These are phyloP conservation scores for Poeciliopsis turneri DNA, from an alignment of 2,797 vertebrate species.

Conservation along the genomic window DNA sequence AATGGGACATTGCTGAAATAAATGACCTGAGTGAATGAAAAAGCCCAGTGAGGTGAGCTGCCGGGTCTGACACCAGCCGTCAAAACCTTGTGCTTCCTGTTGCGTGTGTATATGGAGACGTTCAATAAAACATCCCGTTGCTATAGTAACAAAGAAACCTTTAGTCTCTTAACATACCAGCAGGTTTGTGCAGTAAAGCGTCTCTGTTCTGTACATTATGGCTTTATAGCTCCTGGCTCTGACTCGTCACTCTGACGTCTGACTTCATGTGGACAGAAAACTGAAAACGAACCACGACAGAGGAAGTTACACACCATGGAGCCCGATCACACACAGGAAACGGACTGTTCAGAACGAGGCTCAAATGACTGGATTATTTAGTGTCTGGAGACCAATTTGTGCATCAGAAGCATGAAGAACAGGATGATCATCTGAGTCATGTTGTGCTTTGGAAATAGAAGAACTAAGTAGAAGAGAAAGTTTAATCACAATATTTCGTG, in stretches of 20 bases:
- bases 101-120: conserved; percentile 63
- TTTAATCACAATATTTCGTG: too few relatives aligned
- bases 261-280: background rate
- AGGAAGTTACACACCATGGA: background rate
- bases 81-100: conserved; percentile 77
- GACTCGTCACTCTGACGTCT: conserved; percentile 21
- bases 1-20: background rate
- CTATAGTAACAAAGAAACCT: conserved; percentile 49
- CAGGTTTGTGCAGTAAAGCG: conserved; percentile 85
- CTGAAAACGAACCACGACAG: background rate
- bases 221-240: conserved; percentile 78
- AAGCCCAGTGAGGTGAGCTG: background rate
- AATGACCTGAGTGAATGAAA: background rate
- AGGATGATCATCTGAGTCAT: background rate
- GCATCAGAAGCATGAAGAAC: background rate
- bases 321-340: background rate
- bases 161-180: conserved; percentile 61
- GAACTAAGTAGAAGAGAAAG: background rate
- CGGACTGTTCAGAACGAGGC: background rate
- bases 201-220: conserved; percentile 81
- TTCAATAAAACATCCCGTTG: conserved; percentile 81
- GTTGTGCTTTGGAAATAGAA: too few relatives aligned
- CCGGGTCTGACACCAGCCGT: background rate
- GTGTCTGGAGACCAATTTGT: background rate
- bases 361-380: background rate